Base-by-base conservation (phyloP, 2,888 invertebrate genomes). In the Timandra comae region DNA sequence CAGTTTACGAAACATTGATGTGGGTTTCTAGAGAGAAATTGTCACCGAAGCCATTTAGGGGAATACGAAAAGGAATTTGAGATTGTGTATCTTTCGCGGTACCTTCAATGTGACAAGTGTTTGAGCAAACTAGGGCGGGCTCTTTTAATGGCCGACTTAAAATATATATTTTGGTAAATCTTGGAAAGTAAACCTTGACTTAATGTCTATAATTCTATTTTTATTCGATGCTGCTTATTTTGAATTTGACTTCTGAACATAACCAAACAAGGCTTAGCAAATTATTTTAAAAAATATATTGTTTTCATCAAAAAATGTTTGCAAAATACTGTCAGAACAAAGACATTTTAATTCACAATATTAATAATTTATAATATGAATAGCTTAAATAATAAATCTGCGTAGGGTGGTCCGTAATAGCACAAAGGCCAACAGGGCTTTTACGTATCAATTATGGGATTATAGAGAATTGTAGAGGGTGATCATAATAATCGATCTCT, bases 381-480 rank as follows among this genome's bases (percentile, higher is more conserved):
- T 77, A 61, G 71, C 38, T 49, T 63, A 65, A 60, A 71, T 66
- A 64, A 64, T 77, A 71, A 80, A 71, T 74, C 72, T 70, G 64
- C 55, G 64, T 60, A 62, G 64, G 64, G 68, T 62, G 69, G 60
- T 48, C 53, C 58, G 60, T 73, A 68, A 70, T 66, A 68, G 64
- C 64, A 65, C 52, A 68, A 74, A 77, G 38, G 71, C 69, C 65
- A 76, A 52, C 52, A 49, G 49, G 56, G 70, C 67, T 75, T 73
- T 76, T 69, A 70, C 63, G 65, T 72, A 78, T 78, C 79, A 79
- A 78, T 80, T 80, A 80, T 61, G 62, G 71, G 70, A 76, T 78
- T 79, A 76, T 68, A 54, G 16, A 58, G 67, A 66, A 72, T 71
- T 70, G 69, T 68, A 66, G 68, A 70, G 76, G 73, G 75, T 65